Conservation (phyloP, 2,797 vertebrate genomes). For the Hydrophis major region DNA sequence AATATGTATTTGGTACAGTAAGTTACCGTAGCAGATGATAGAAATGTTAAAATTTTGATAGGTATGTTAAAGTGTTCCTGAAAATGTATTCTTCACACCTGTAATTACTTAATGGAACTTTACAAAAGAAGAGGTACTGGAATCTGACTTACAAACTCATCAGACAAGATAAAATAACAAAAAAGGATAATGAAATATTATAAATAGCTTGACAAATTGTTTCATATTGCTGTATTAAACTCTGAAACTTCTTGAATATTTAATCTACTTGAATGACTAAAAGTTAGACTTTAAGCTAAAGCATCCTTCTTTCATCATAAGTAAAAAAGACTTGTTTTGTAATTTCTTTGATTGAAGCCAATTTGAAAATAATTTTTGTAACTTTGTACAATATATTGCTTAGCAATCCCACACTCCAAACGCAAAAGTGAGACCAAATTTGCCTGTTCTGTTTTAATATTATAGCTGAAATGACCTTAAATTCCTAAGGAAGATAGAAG, state of each 20-base stretch:
- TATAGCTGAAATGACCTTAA: not conserved
- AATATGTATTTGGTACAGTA: conserved; percentile 1
- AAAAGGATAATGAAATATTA: not conserved
- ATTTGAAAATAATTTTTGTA: not conserved
- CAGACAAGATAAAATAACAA: conserved; percentile 23
- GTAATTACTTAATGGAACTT: conserved; percentile 22
- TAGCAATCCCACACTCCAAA: not conserved
- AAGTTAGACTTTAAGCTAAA: not conserved
- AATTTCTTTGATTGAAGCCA: not conserved
- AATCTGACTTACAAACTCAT: conserved; percentile 30
- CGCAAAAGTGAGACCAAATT: not conserved
- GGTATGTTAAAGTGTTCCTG: not conserved
- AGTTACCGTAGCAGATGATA: conserved; percentile 6
- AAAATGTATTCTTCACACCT: conserved; percentile 17
- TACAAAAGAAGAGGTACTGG: conserved; percentile 31
- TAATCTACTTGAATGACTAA: not conserved
- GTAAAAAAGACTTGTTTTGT: not conserved
- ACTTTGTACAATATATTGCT: not conserved
- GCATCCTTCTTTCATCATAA: not conserved
- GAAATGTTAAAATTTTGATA: not conserved
- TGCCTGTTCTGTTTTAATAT: not conserved
- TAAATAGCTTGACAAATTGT: not conserved
- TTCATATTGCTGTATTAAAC: not conserved
- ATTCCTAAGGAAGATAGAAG: not conserved
- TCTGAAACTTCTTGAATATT: not conserved